phyloP scores from a whole-genome alignment of 1,140 invertebrate genomes.

The Leguminivora glycinivorella region DNA sequence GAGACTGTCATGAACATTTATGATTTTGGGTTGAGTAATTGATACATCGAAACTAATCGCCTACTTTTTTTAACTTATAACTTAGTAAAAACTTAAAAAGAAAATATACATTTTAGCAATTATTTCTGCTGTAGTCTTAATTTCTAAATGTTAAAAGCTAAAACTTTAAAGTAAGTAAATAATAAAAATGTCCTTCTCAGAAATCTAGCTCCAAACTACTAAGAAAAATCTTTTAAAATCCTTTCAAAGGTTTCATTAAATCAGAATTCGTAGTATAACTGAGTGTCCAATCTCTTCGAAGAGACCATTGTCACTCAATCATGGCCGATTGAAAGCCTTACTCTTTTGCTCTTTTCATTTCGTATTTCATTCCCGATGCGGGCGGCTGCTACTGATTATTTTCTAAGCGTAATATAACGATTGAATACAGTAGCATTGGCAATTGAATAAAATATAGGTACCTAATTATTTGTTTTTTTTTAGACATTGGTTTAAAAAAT shows the following conservation, averaged over 20 bases:
- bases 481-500: no score
- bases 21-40: no score
- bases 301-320: constrained; percentile 23
- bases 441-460: no score
- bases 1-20: no score
- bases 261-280: neutral
- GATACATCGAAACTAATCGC: no score
- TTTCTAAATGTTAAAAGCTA: no score
- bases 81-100: no score
- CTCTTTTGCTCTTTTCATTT: constrained; percentile 18
- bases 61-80: no score
- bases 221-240: constrained; percentile 3
- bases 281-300: constrained; percentile 14
- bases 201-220: neutral
- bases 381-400: constrained; percentile 1
- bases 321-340: constrained; percentile 13
- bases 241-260: constrained; percentile 4
- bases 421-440: neutral
- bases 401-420: neutral
- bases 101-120: no score
- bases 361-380: constrained; percentile 10
- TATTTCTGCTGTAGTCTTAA: no score
- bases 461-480: no score
- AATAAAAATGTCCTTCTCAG: neutral
- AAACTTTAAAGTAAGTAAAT: no score